phyloP scores from a whole-genome alignment of 2,797 vertebrate genomes.

The Myripristis murdjan region DNA sequence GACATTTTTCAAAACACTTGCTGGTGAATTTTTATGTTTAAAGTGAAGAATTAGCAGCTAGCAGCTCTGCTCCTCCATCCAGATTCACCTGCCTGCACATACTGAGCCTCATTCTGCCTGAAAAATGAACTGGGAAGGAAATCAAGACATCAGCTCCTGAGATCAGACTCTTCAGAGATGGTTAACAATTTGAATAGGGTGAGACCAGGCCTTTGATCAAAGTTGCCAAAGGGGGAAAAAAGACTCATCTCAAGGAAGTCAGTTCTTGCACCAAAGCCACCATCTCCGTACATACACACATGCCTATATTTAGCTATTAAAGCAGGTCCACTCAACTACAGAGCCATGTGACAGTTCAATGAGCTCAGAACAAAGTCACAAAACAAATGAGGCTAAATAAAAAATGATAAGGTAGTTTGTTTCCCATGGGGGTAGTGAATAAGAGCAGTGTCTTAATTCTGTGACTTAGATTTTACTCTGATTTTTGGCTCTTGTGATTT shows the following conservation, averaged over 20 bases:
- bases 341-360: constrained; percentile 36
- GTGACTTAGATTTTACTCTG: neutral
- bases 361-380: constrained; percentile 13
- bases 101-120: no score
- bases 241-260: neutral
- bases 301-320: constrained; percentile 28
- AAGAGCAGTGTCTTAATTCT: neutral
- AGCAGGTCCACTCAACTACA: constrained; percentile 34
- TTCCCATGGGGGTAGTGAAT: constrained; percentile 24
- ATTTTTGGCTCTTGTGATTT: no score
- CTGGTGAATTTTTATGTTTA: no score
- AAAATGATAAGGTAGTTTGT: constrained; percentile 33
- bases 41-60: no score
- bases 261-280: neutral
- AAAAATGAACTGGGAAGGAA: neutral
- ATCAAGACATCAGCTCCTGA: neutral
- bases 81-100: no score
- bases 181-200: neutral
- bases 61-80: no score
- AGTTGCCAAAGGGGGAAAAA: neutral
- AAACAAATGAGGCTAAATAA: no score
- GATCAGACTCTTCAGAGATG: neutral
- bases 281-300: constrained; percentile 12
- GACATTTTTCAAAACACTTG: no score
- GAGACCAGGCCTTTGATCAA: neutral